phyloP scores from a whole-genome alignment of 2,113 vertebrate species.

The Podilymbus podiceps region DNA sequence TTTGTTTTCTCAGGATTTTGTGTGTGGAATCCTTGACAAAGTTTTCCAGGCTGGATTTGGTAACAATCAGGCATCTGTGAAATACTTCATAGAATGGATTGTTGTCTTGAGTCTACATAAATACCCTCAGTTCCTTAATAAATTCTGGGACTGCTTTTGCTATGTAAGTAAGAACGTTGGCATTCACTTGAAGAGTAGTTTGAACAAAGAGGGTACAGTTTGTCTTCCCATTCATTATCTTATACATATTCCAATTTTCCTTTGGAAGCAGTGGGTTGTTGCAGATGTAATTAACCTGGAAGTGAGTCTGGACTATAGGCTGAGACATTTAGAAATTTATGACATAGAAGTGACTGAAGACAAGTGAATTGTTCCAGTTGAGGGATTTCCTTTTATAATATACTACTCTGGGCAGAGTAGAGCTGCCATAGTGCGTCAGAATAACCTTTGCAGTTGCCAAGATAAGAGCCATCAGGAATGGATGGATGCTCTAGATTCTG shows the following conservation, averaged over 20 bases:
- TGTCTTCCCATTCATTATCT: not conserved
- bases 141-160: conserved; percentile 88
- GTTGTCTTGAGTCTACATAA: conserved; percentile 84
- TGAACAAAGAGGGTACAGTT: not conserved
- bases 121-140: conserved; percentile 81
- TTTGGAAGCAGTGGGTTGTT: not conserved
- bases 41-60: conserved; percentile 86
- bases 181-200: not conserved
- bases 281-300: not conserved
- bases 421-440: not conserved
- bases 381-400: not conserved
- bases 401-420: not conserved
- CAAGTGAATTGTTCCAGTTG: not conserved
- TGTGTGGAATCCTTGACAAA: conserved; percentile 73
- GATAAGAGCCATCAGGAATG: not conserved
- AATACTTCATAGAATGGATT: conserved; percentile 92
- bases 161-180: conserved; percentile 75
- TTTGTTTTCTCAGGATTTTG: conserved; percentile 80
- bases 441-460: fast-evolving
- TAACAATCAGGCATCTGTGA: conserved; percentile 94
- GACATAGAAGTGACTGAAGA: not conserved
- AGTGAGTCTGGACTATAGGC: not conserved
- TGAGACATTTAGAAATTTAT: not conserved
- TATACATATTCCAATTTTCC: not conserved
- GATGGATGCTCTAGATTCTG: not conserved